phyloP scores from a whole-genome alignment of 2,113 vertebrate species.

The Sapajus apella region DNA sequence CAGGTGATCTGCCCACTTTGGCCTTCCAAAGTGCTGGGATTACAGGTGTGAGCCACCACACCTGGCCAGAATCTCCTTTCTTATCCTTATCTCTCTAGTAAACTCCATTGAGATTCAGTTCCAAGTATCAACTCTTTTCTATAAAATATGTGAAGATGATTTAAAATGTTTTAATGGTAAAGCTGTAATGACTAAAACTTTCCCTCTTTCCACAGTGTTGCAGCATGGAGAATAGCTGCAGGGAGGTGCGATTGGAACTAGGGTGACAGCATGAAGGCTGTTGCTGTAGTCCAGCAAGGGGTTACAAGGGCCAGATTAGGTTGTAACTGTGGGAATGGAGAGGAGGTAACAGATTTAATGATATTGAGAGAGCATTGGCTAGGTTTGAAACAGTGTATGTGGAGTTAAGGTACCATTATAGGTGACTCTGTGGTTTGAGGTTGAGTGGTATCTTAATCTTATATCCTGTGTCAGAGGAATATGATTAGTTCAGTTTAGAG shows the following conservation, averaged over 20 bases:
- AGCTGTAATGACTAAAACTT: not conserved
- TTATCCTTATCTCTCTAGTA: not conserved
- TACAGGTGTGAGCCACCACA: no score
- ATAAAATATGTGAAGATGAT: not conserved
- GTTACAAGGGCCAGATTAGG: not conserved
- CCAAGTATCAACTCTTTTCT: not conserved
- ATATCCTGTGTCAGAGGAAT: not conserved
- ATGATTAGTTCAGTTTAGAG: not conserved
- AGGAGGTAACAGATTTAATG: not conserved
- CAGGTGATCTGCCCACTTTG: no score
- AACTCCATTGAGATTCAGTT: not conserved
- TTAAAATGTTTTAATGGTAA: not conserved
- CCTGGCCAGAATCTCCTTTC: not conserved
- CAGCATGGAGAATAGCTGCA: not conserved
- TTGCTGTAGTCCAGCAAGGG: not conserved
- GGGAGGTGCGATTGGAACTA: not conserved
- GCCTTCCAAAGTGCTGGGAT: no score
- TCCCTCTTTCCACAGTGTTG: not conserved
- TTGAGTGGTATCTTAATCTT: not conserved
- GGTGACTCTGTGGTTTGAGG: not conserved
- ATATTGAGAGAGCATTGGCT: not conserved
- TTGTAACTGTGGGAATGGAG: not conserved
- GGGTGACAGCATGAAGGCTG: not conserved
- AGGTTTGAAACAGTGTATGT: not conserved
- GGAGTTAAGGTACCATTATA: constrained; percentile 30